A percentile compares a stretch with the other conserved stretches of the same genome.
These are phyloP conservation scores for Clarias macrocephalus DNA, from an alignment of 2,113 vertebrate species.

Conservation along the genomic window DNA sequence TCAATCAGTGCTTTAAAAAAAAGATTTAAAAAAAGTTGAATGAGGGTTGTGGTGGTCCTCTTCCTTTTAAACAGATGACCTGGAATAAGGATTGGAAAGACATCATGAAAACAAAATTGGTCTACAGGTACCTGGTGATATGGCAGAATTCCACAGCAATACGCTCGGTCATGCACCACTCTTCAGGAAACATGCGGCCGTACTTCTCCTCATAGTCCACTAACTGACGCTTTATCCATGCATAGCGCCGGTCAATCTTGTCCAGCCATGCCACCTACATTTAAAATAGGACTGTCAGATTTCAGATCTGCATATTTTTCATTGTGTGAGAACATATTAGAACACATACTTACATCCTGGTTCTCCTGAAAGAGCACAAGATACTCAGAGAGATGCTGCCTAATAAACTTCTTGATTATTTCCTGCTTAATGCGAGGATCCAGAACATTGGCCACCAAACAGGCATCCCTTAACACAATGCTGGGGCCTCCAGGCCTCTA, in stretches of 20 bases:
- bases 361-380: constrained; percentile 98
- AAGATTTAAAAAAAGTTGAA: too few relatives aligned
- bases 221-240: constrained; percentile 96
- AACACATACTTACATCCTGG: constrained; percentile 85
- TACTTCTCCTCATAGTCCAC: constrained; percentile 98
- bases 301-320: background rate
- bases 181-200: constrained; percentile 90
- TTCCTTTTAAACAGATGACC: too few relatives aligned
- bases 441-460: constrained; percentile 92
- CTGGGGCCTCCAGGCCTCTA: constrained; percentile 93
- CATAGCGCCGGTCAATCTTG: constrained; percentile 92
- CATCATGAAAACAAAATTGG: background rate
- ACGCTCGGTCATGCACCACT: constrained; percentile 96
- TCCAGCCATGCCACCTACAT: constrained; percentile 95
- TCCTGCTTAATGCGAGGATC: constrained; percentile 96
- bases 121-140: constrained; percentile 81
- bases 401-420: constrained; percentile 98
- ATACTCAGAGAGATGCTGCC: constrained; percentile 95
- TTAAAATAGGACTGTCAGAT: background rate
- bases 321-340: background rate
- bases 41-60: too few relatives aligned
- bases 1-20: background rate
- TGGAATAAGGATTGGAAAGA: background rate
- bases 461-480: constrained; percentile 93
- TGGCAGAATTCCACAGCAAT: constrained; percentile 97